Evolutionary conservation across 2,888 invertebrate genomes (phyloP), one percentile per base, ranked within the genome.

Genomic region (Tanypteryx hageni): DNA sequence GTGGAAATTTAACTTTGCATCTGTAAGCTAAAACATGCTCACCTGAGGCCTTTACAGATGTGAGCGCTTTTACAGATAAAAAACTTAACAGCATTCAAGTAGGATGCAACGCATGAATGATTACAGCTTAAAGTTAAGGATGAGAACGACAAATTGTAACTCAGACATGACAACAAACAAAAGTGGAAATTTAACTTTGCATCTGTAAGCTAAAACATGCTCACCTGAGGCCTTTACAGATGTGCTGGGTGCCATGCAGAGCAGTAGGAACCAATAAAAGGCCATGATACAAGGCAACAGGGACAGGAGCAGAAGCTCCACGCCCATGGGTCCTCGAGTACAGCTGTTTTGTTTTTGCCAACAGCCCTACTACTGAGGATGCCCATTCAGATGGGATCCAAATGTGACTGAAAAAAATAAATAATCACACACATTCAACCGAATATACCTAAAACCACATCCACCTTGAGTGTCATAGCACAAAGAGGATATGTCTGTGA

Each of bases 261-360:
- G 64, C 61, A 89, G 44, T 89, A 89, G 89, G 89, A 89, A 89
- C 89, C 89, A 89, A 89, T 64, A 44, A 89, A 89, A 89, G 89
- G 89, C 89, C 89, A 89, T 89, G 89, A 89, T 64, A 64, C 59
- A 44, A 44, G 89, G 89, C 44, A 89, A 56, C 18, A 56, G 31
- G 83, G 83, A 57, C 64, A 64, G 89, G 86, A 86, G 59, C 61
- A 61, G 31, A 61, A 86, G 61, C 61, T 61, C 86, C 89, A 89
- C 64, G 64, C 89, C 89, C 89, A 89, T 89, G 64, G 89, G 44
- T 64, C 89, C 89, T 89, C 44, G 61, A 27, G 61, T 18, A 44
- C 44, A 76, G 89, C 64, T 89, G 64, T 64, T 89, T 10, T 44
- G 18, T 64, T 89, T 44, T 44, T 64, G 64, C 64, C 89, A 89